These are phyloP conservation scores for Caranx melampygus DNA, from an alignment of 2,113 vertebrate species.

Conservation along the genomic window DNA sequence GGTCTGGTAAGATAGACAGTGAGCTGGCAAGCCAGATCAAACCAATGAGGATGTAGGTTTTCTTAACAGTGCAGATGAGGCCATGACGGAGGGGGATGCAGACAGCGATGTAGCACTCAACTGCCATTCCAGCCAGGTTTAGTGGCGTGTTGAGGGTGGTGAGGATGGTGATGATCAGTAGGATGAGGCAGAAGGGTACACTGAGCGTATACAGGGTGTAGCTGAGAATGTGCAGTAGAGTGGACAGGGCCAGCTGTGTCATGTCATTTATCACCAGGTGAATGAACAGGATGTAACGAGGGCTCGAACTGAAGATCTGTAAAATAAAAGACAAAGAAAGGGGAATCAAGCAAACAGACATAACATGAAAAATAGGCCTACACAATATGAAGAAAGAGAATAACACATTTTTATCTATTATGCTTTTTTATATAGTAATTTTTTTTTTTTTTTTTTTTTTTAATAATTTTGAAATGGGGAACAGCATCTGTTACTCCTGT, in stretches of 20 bases:
- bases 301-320: constrained; percentile 59
- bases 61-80: constrained; percentile 72
- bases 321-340: not conserved
- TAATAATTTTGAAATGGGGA: not conserved
- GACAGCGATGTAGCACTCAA: constrained; percentile 77
- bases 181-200: constrained; percentile 64
- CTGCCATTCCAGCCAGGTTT: constrained; percentile 69
- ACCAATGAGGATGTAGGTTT: constrained; percentile 64
- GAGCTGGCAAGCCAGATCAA: constrained; percentile 67
- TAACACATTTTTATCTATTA: no score
- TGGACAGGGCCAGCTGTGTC: constrained; percentile 41
- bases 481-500: no score
- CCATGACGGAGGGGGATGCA: constrained; percentile 74
- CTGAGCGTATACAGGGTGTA: constrained; percentile 36
- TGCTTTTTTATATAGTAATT: no score
- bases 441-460: not conserved
- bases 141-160: constrained; percentile 74
- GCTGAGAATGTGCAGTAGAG: constrained; percentile 47
- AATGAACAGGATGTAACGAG: constrained; percentile 76
- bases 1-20: constrained; percentile 60
- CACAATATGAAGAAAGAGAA: no score
- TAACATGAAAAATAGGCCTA: no score
- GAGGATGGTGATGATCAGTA: constrained; percentile 54
- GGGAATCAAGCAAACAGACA: no score
- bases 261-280: constrained; percentile 71